A percentile compares a stretch with the other conserved stretches of the same genome.
Conservation (phyloP, 2,888 invertebrate species). For the Hylaea fasciaria region DNA sequence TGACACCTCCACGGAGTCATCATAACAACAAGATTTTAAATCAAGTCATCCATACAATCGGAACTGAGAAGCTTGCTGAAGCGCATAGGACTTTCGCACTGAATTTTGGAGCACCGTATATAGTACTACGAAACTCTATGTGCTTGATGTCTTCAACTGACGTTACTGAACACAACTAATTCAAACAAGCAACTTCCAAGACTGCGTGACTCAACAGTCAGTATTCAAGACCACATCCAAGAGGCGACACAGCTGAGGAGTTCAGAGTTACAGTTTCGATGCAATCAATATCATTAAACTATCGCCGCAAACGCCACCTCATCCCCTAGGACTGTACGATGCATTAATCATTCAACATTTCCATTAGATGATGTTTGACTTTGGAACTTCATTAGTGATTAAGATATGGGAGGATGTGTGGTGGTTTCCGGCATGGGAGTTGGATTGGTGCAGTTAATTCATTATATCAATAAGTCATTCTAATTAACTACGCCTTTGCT, state of each 20-base stretch:
- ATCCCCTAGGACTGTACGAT: constrained; percentile 41
- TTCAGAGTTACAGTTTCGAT: constrained; percentile 41
- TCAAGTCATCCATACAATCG: too few species aligned
- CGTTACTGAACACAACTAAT: too few species aligned
- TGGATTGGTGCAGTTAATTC: background rate
- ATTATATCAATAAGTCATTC: background rate
- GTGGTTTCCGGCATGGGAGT: constrained; percentile 2
- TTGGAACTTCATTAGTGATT: constrained; percentile 41
- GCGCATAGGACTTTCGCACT: too few species aligned
- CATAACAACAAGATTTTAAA: too few species aligned
- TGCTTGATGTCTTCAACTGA: too few species aligned
- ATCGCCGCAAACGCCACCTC: constrained; percentile 43
- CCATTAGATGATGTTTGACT: constrained; percentile 49
- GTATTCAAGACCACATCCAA: constrained; percentile 19
- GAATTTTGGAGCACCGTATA: too few species aligned
- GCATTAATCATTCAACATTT: constrained; percentile 51
- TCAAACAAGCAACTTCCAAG: background rate
- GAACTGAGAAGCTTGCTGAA: too few species aligned
- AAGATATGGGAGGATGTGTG: constrained; percentile 31
- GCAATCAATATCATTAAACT: constrained; percentile 50
- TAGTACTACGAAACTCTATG: too few species aligned
- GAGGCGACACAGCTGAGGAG: constrained; percentile 24
- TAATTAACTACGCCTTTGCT: background rate
- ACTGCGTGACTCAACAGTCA: constrained; percentile 5
- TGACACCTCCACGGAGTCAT: too few species aligned